Conservation (phyloP, 2,113 vertebrate genomes). For the Dicaeum eximium region DNA sequence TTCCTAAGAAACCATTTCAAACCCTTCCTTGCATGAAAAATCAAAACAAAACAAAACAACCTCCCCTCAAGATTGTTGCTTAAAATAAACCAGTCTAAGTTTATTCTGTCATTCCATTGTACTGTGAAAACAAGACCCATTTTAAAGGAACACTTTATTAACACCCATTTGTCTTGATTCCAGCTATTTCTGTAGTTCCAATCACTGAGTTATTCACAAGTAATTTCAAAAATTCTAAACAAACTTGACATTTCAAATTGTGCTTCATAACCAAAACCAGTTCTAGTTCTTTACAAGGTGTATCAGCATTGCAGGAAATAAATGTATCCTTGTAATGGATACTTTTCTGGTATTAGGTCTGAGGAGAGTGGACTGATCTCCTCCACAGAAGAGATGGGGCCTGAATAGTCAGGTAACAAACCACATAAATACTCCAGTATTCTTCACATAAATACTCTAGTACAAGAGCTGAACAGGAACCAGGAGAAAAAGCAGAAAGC, state of each 20-base stretch:
- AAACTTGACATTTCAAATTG: background rate
- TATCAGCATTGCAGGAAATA: background rate
- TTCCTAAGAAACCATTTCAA: background rate
- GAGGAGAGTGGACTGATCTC: background rate
- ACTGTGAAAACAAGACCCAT: background rate
- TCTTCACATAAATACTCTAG: background rate
- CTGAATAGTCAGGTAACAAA: background rate
- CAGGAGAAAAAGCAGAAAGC: background rate
- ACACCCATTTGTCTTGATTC: background rate
- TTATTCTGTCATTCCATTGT: background rate
- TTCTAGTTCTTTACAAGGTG: background rate
- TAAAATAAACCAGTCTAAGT: background rate
- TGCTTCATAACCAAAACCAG: background rate
- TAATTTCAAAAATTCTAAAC: background rate
- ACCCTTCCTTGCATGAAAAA: background rate
- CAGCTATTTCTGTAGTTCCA: background rate
- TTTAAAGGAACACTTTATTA: background rate
- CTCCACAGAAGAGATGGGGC: background rate
- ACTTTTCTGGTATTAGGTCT: background rate
- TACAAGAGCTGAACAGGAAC: background rate
- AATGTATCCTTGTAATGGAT: background rate
- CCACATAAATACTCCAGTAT: background rate
- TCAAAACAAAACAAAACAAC: background rate
- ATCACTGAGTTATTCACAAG: background rate
- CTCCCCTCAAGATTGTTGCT: background rate